phyloP scores from a whole-genome alignment of 2,113 vertebrate genomes.

The Amia ocellicauda region DNA sequence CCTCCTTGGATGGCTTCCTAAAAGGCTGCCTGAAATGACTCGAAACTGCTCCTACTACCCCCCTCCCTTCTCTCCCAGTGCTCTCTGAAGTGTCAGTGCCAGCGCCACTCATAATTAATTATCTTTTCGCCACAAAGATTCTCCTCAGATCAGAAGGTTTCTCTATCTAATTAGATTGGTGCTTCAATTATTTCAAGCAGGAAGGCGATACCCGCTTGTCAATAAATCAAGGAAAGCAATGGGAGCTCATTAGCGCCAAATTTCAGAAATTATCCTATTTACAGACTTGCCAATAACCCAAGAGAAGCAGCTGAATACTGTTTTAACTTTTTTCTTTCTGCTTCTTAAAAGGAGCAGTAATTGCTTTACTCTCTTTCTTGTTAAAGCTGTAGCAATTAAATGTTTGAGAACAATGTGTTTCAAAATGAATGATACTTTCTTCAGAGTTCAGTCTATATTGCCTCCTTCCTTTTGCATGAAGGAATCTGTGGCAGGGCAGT shows the following conservation, averaged over 20 bases:
- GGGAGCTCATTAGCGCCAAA: slow-evolving; percentile 50
- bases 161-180: slow-evolving; percentile 58
- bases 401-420: neutral
- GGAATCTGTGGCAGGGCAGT: neutral
- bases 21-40: slow-evolving; percentile 53
- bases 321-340: slow-evolving; percentile 31
- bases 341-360: slow-evolving; percentile 29
- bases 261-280: slow-evolving; percentile 62
- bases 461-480: neutral
- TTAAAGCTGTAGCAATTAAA: neutral
- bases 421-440: neutral
- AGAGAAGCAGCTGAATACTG: slow-evolving; percentile 32
- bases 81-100: slow-evolving; percentile 44
- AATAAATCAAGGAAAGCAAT: slow-evolving; percentile 61
- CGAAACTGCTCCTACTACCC: slow-evolving; percentile 30
- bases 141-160: slow-evolving; percentile 50
- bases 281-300: slow-evolving; percentile 52
- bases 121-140: slow-evolving; percentile 48
- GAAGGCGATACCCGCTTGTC: slow-evolving; percentile 50
- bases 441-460: slow-evolving; percentile 17
- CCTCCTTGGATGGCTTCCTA: slow-evolving; percentile 61
- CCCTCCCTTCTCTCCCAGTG: slow-evolving; percentile 31
- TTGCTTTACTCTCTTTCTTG: slow-evolving; percentile 17
- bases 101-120: slow-evolving; percentile 61
- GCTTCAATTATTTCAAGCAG: slow-evolving; percentile 57